These are phyloP conservation scores for Nycteola revayana DNA, from an alignment of 2,888 invertebrate genomes.

Conservation along the genomic window DNA sequence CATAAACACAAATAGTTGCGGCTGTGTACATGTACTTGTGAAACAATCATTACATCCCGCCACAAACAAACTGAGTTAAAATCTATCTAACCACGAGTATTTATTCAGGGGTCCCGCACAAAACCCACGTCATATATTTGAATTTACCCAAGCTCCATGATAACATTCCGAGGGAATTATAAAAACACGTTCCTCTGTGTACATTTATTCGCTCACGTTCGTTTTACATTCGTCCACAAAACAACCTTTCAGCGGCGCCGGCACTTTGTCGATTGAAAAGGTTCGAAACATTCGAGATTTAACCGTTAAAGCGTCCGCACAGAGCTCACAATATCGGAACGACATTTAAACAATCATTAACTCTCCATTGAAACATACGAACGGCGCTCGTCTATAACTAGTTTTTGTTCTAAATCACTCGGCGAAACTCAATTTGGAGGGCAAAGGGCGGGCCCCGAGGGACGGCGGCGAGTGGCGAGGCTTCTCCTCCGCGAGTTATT, in stretches of 20 bases:
- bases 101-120: no score
- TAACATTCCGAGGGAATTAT: background rate
- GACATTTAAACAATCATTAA: conserved; percentile 36
- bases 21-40: no score
- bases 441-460: conserved; percentile 49
- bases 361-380: conserved; percentile 39
- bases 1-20: no score
- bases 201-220: background rate
- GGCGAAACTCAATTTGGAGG: conserved; percentile 65
- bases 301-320: background rate
- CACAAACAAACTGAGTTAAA: no score
- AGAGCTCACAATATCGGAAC: conserved; percentile 16
- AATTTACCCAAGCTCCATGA: no score
- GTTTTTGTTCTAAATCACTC: conserved; percentile 68
- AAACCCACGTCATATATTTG: no score
- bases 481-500: conserved; percentile 56
- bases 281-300: conserved; percentile 13
- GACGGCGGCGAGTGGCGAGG: conserved; percentile 46
- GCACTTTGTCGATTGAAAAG: conserved; percentile 17
- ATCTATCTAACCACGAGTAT: no score
- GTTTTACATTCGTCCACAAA: conserved; percentile 7
- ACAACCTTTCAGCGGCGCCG: conserved; percentile 3
- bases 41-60: no score
- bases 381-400: conserved; percentile 47
- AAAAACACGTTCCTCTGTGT: background rate